These are phyloP conservation scores for Bos indicus DNA, from an alignment of 2,113 vertebrate genomes.

Conservation along the genomic window DNA sequence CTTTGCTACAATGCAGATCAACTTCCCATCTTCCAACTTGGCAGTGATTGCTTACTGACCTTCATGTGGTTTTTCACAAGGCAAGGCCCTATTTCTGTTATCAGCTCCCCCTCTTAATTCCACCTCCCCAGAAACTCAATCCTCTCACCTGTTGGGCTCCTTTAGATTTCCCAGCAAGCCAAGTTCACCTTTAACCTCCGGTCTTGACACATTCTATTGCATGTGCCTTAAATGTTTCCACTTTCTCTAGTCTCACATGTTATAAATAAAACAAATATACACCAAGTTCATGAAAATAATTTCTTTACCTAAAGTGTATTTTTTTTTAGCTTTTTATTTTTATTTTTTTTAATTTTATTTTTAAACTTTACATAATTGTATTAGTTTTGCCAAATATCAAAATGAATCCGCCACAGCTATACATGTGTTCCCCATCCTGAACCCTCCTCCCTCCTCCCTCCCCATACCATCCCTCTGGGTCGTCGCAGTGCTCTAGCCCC, in stretches of 20 bases:
- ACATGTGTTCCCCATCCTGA: too few relatives aligned
- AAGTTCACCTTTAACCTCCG: background rate
- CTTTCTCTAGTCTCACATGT: background rate
- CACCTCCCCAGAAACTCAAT: background rate
- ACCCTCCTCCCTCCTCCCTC: too few relatives aligned
- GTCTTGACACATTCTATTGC: background rate
- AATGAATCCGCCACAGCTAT: too few relatives aligned
- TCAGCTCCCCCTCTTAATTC: background rate
- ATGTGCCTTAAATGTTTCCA: background rate
- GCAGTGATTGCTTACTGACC: background rate
- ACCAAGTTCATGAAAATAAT: background rate
- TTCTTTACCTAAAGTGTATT: background rate
- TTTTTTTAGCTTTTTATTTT: background rate
- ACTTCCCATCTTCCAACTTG: background rate
- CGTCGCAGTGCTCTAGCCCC: too few relatives aligned
- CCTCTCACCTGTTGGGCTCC: background rate
- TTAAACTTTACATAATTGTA: too few relatives aligned
- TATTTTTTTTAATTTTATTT: too few relatives aligned
- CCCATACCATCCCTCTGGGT: too few relatives aligned
- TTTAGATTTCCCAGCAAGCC: background rate
- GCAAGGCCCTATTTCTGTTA: background rate
- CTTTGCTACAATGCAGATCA: background rate
- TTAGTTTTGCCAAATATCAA: too few relatives aligned
- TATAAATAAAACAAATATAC: background rate
- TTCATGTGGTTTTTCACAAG: background rate